A percentile compares a stretch with the other conserved stretches of the same genome.
These are phyloP conservation scores for Wasmannia auropunctata DNA, from an alignment of 1,140 invertebrate genomes.

Conservation along the genomic window DNA sequence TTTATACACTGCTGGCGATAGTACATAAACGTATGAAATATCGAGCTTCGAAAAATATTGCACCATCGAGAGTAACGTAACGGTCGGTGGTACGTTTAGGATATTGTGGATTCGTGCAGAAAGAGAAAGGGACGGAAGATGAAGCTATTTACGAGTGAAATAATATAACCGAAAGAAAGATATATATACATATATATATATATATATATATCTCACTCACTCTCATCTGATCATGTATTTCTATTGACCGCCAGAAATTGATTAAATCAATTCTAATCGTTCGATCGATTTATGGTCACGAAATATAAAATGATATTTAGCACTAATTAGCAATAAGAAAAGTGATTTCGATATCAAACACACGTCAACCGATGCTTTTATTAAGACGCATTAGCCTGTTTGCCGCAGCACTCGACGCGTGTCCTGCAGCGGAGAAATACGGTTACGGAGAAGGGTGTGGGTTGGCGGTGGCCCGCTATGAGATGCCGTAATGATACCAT, in stretches of 20 bases:
- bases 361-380: neutral
- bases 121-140: neutral
- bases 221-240: neutral
- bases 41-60: slow-evolving; percentile 52
- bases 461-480: slow-evolving; percentile 4
- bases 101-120: slow-evolving; percentile 38
- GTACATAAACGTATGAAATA: slow-evolving; percentile 60
- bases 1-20: slow-evolving; percentile 48
- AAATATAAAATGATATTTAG: neutral
- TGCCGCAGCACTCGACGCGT: slow-evolving; percentile 6
- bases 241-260: neutral
- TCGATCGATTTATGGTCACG: neutral
- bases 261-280: neutral
- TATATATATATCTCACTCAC: neutral
- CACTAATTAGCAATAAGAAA: neutral
- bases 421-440: slow-evolving; percentile 42
- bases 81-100: slow-evolving; percentile 31
- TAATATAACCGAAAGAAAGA: neutral
- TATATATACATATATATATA: too few species aligned
- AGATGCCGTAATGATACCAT: slow-evolving; percentile 54
- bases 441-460: slow-evolving; percentile 32
- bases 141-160: slow-evolving; percentile 25
- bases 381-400: slow-evolving; percentile 47
- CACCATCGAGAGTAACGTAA: slow-evolving; percentile 52
- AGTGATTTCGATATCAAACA: neutral